Evolutionary conservation across 2,888 invertebrate species (phyloP).

Genomic region (Elaeidobius kamerunicus): DNA sequence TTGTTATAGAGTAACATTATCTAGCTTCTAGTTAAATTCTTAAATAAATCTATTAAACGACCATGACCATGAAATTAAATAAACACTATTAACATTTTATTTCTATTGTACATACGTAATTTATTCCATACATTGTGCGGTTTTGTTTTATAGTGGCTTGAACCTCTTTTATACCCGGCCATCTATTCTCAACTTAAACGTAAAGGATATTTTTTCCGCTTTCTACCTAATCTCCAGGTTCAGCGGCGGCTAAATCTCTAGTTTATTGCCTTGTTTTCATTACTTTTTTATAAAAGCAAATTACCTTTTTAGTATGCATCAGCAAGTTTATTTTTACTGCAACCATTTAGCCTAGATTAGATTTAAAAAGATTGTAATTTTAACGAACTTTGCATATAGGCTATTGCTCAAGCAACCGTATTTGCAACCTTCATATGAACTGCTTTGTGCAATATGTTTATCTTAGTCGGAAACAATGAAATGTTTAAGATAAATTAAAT

Average conservation of each 20-base stretch:
- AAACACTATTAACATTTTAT: background rate
- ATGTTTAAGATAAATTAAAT: background rate
- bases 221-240: slow-evolving; percentile 17
- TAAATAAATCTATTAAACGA: background rate
- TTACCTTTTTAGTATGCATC: slow-evolving; percentile 26
- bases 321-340: slow-evolving; percentile 24
- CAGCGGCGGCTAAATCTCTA: slow-evolving; percentile 8
- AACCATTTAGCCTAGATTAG: slow-evolving; percentile 26
- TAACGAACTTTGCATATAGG: slow-evolving; percentile 22
- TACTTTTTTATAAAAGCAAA: slow-evolving; percentile 19
- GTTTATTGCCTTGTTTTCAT: slow-evolving; percentile 22
- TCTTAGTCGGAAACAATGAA: background rate
- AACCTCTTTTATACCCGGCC: background rate
- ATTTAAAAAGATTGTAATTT: slow-evolving; percentile 23
- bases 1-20: too few species aligned
- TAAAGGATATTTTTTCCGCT: slow-evolving; percentile 10
- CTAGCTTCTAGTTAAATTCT: background rate
- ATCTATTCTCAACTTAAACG: slow-evolving; percentile 6
- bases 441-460: background rate
- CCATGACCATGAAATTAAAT: too few species aligned
- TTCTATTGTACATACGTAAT: background rate
- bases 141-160: background rate
- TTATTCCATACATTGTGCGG: background rate
- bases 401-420: background rate
- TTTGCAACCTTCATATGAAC: background rate